Base-by-base conservation (phyloP, 2,797 vertebrate genomes). In the Pangasius krempfi region DNA sequence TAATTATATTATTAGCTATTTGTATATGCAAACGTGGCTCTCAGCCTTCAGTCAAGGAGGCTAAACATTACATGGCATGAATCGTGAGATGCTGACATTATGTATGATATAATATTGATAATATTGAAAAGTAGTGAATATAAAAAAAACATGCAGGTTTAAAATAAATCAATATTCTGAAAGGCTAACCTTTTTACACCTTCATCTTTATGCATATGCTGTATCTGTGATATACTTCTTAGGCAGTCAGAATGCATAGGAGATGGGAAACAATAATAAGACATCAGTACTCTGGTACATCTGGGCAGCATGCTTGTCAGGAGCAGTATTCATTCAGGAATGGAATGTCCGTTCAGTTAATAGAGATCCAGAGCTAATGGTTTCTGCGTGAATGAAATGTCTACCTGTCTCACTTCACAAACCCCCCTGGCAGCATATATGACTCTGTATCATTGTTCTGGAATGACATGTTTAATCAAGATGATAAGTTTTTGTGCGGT, bases 381-480 rank as follows among this genome's bases (percentile, higher is more conserved):
- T 90, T 78, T 80, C 68, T 80, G 62, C 47, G 68, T 88, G 82
- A 80, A 91, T 84, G 79, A 90, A 91, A 90, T 89, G 87, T 90
- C 85, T 87, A 90, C 76, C 86, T 88, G 88, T 90, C 87, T 86
- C 86, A 83, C 73, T 84, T 68, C 89, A 89, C 87, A 90, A 90
- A 82, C 66, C 87, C 90, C 84, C 86, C 75, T 81, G 76, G 89
- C 70, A 62, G 75, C 90, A 90, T 88, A 85, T 90, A 92, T 82
- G 89, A 62, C 89, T 89, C 54, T 50, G 72, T 89, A 88, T 92
- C 90, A 89, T 91, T 90, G 91, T 90, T 89, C 89, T 86, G 79
- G 85, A 58, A 88, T 91, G 92, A 91, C 91, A 91, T 90, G 88
- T 91, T 91, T 89, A 90, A 92, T 91, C 84, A 90, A 90, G 84